Percentiles rank a stretch among this genome's conserved stretches.
Evolutionary conservation across 2,888 invertebrate genomes (phyloP).

Genomic region (Spisula subtruncata): DNA sequence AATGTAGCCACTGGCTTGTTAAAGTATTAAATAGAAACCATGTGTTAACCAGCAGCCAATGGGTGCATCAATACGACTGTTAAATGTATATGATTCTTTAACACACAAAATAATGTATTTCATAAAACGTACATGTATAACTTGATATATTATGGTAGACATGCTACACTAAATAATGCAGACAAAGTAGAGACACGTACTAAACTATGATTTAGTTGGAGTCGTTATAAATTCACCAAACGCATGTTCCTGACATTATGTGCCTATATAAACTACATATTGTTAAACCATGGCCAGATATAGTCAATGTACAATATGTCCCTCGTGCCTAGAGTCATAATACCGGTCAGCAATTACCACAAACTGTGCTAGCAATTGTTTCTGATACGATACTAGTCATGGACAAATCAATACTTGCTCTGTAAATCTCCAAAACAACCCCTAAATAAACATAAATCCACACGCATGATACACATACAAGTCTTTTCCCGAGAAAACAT

Average conservation of each 20-base stretch:
- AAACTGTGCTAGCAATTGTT: neutral
- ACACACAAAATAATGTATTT: too few species aligned
- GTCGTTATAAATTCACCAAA: neutral
- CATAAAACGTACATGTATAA: too few species aligned
- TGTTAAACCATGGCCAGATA: neutral
- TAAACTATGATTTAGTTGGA: neutral
- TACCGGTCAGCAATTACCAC: constrained; percentile 1
- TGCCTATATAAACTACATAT: neutral
- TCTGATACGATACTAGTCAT: neutral
- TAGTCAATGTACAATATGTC: neutral
- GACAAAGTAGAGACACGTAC: neutral
- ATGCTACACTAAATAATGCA: neutral
- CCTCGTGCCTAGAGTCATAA: neutral
- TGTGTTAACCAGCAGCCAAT: too few species aligned
- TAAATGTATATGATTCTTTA: too few species aligned
- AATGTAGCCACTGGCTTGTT: too few species aligned
- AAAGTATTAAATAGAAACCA: too few species aligned
- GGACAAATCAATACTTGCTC: neutral
- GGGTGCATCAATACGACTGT: too few species aligned
- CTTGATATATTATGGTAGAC: too few species aligned
- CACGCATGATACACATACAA: neutral
- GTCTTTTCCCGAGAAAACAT: neutral
- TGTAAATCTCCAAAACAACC: neutral
- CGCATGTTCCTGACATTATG: neutral
- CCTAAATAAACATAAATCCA: neutral